Base-by-base conservation (phyloP, 2,888 invertebrate genomes). In the Aelia acuminata region DNA sequence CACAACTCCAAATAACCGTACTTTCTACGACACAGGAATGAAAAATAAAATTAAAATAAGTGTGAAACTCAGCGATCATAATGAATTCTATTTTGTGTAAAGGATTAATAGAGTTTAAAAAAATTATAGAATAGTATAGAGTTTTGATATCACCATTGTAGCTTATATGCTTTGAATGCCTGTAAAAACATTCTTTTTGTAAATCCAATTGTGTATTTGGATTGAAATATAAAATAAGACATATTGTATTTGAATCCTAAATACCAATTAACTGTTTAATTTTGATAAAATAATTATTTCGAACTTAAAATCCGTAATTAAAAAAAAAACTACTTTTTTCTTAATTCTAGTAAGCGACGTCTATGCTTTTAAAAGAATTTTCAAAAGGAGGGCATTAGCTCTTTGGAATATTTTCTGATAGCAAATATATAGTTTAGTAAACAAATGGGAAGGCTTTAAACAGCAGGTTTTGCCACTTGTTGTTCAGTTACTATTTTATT, bases 371-470 rank as follows among this genome's bases (percentile, higher is more conserved):
- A 50, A 20, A 10, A n/a, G 53, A n/a, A 57, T 5, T 63, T 57
- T 43, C 11, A 80, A 43, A 80, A 80, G 2, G 1, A 43, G 15
- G 11, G 43, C 10, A 3, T n/a, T 43, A 80, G n/a, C 80, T 80
- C 80, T 0, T 80, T 80, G 80, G 80, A 80, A 2, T 22, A 63
- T 31, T 63, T 63, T 63, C 18, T 31, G 8, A n/a, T 80, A n/a
- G 43, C 22, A 39, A 80, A n/a, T 80, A 13, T n/a, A 43, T 22
- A 43, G 80, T 43, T 43, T 80, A 22, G 80, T 80, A 80, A 80
- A 80, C 80, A 80, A 80, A 80, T 43, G 80, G 80, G 80, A 18
- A 80, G 80, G 80, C 31, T 80, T 31, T 80, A 80, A 43, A 43
- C 43, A 43, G 43, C 80, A 80, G 80, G 80, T 80, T 80, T 43